Conservation (phyloP, 1,140 invertebrate genomes). For the Teleopsis dalmanni region DNA sequence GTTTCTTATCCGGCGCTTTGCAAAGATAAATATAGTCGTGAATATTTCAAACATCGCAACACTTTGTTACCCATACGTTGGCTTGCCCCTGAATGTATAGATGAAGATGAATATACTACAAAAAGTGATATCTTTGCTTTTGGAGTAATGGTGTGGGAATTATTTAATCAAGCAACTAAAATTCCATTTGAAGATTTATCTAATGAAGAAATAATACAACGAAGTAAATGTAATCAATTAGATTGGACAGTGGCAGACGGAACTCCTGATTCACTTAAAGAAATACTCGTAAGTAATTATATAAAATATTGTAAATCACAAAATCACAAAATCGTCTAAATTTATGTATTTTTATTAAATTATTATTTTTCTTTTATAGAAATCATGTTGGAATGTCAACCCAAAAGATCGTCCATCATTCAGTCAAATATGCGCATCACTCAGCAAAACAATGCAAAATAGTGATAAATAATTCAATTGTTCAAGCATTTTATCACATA, state of each 20-base stretch:
- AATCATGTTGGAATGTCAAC: slow-evolving; percentile 53
- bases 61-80: slow-evolving; percentile 76
- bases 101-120: slow-evolving; percentile 85
- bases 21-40: slow-evolving; percentile 75
- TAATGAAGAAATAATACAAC: slow-evolving; percentile 66
- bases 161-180: slow-evolving; percentile 64
- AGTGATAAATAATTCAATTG: slow-evolving; percentile 23
- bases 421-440: slow-evolving; percentile 35
- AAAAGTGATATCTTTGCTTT: slow-evolving; percentile 93
- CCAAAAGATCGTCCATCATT: slow-evolving; percentile 58
- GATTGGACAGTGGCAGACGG: slow-evolving; percentile 58
- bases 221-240: slow-evolving; percentile 58
- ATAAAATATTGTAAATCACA: background rate
- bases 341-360: background rate
- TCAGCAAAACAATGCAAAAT: slow-evolving; percentile 41
- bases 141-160: slow-evolving; percentile 83
- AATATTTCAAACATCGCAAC: slow-evolving; percentile 75
- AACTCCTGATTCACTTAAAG: slow-evolving; percentile 56
- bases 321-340: background rate
- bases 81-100: slow-evolving; percentile 80
- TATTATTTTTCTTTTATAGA: slow-evolving; percentile 37
- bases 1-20: slow-evolving; percentile 72
- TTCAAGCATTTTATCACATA: background rate
- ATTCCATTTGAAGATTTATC: slow-evolving; percentile 75
- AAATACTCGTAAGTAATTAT: slow-evolving; percentile 50